These are phyloP conservation scores for Rhabdomys pumilio DNA, from an alignment of 2,797 vertebrate species.

Conservation along the genomic window DNA sequence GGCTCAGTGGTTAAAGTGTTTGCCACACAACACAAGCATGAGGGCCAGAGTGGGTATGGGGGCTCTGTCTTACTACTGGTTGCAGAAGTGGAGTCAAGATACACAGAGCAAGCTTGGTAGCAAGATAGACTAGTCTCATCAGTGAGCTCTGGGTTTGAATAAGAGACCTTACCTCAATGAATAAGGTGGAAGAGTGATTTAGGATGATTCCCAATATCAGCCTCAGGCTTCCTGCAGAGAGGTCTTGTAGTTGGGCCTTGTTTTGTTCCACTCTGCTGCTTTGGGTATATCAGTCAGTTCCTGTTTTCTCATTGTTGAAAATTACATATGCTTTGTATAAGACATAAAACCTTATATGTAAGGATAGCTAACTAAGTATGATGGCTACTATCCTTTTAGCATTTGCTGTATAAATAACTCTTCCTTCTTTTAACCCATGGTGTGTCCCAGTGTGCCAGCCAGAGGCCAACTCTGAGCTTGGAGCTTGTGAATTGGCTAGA, in stretches of 20 bases:
- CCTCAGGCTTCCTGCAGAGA: slow-evolving; percentile 4
- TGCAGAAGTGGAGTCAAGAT: background rate
- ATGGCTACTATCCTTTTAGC: slow-evolving; percentile 35
- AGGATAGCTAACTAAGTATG: slow-evolving; percentile 1
- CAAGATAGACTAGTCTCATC: background rate
- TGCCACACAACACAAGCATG: background rate
- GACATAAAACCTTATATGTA: slow-evolving; percentile 5
- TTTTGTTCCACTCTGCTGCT: background rate
- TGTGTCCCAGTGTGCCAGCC: background rate
- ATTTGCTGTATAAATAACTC: background rate
- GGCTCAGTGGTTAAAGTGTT: background rate
- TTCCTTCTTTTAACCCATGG: background rate
- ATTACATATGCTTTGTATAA: background rate
- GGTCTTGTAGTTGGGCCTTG: background rate
- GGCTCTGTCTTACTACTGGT: background rate
- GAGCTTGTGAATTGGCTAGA: background rate
- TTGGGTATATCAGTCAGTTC: slow-evolving; percentile 19
- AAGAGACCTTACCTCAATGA: background rate
- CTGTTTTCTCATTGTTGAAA: slow-evolving; percentile 63
- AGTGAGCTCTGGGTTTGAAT: background rate
- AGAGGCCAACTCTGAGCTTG: background rate
- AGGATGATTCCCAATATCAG: background rate
- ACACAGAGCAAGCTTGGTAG: background rate
- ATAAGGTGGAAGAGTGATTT: background rate
- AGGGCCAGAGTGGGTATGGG: background rate